Percentiles rank a stretch among this genome's conserved stretches.
Evolutionary conservation across 2,888 invertebrate genomes (phyloP).

Genomic region (Andrena flavipes): DNA sequence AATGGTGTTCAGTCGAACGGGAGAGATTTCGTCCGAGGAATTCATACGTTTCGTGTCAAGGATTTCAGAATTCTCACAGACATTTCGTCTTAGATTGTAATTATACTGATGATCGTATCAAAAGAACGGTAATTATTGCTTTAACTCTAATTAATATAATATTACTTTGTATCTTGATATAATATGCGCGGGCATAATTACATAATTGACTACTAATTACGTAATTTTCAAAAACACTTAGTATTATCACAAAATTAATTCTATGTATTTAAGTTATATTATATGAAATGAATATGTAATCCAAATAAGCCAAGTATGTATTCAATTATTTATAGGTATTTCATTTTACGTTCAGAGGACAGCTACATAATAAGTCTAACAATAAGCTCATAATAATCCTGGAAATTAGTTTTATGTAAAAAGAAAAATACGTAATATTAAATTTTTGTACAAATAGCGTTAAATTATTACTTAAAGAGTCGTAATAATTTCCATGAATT

Average conservation of each 20-base stretch:
- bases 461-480: too few relatives aligned
- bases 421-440: not conserved
- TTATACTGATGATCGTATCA: not conserved
- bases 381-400: not conserved
- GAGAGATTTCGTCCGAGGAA: conserved; percentile 87
- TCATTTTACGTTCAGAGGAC: too few relatives aligned
- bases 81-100: conserved; percentile 86
- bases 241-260: not conserved
- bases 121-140: not conserved
- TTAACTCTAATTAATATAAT: not conserved
- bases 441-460: not conserved
- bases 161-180: not conserved
- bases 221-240: not conserved
- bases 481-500: too few relatives aligned
- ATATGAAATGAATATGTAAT: not conserved
- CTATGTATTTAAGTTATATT: not conserved
- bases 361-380: not conserved
- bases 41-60: conserved; percentile 88
- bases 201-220: conserved; percentile 17
- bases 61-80: conserved; percentile 87
- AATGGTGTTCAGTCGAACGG: conserved; percentile 87
- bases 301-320: not conserved
- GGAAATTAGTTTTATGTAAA: not conserved
- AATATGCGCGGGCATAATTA: not conserved
- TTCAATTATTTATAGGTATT: not conserved